Conservation (phyloP, 2,888 invertebrate genomes). For the Arge pagana region DNA sequence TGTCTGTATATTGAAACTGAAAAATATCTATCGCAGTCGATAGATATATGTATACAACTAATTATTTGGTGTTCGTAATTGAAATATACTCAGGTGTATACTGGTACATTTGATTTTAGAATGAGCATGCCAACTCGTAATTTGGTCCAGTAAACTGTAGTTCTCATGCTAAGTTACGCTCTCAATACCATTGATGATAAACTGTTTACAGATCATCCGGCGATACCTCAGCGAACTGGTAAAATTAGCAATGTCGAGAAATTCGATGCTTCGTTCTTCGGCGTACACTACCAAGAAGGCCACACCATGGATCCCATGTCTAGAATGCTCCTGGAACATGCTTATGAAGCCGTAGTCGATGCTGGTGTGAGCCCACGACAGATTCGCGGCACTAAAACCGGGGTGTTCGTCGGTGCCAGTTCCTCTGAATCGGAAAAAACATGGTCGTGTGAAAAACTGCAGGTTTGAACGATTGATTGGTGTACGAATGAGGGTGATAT, state of each 20-base stretch:
- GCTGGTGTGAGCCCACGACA: constrained; percentile 66
- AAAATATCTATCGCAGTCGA: too few relatives aligned
- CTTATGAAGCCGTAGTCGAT: constrained; percentile 72
- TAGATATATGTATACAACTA: too few relatives aligned
- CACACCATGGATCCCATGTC: constrained; percentile 81
- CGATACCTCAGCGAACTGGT: constrained; percentile 76
- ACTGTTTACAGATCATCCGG: constrained; percentile 62
- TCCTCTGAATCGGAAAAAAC: constrained; percentile 75
- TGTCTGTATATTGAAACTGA: too few relatives aligned
- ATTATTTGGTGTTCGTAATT: too few relatives aligned
- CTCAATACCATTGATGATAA: constrained; percentile 27
- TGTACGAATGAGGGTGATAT: too few relatives aligned
- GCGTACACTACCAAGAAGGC: constrained; percentile 70
- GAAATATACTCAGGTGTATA: too few relatives aligned
- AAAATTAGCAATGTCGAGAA: constrained; percentile 72
- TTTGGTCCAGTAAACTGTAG: too few relatives aligned
- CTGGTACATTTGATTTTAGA: too few relatives aligned
- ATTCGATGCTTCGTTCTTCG: constrained; percentile 79
- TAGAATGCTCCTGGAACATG: constrained; percentile 75
- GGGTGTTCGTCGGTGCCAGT: constrained; percentile 75
- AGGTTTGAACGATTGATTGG: constrained; percentile 49
- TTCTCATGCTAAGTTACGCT: too few relatives aligned
- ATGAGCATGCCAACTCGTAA: too few relatives aligned
- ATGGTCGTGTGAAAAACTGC: constrained; percentile 70
- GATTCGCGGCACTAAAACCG: constrained; percentile 70